Evolutionary conservation across 1,140 invertebrate genomes (phyloP), one percentile per base, ranked within the genome.

Genomic region (Zaprionus nigranus): DNA sequence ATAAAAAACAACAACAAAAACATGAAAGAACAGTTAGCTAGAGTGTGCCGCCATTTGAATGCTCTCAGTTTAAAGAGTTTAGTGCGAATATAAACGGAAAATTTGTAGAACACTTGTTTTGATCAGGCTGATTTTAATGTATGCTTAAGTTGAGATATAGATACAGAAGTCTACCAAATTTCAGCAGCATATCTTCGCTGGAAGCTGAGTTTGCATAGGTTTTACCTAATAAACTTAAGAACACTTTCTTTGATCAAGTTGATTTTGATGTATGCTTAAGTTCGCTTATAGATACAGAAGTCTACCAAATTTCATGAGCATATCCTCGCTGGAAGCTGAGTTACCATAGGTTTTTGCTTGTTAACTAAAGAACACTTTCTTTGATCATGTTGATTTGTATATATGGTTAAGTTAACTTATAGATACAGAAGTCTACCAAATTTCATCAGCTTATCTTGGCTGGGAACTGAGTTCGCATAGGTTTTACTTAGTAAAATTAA

Each of bases 1-100:
- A 46, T 46, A 46, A 46, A 46, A 17, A 46, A 17, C 5, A 60
- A 38, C 24, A 61, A 67, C 30, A 36, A 63, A 54, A 58, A 58
- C 53, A 38, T 17, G 46, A 30, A 38, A 66, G 20, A 60, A 59
- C 24, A 61, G 59, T 61, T 61, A 61, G 40, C 15, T 43, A 15
- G 13, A 51, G 60, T 34, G 17, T 22, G 28, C 22, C 46, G 60
- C 9, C n/a, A 22, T 34, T 62, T 49, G 26, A 60, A 56, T 56
- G 53, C 53, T 17, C 53, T 56, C n/a, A 24, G 40, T 3, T 17
- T 46, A 6, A 51, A 51, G 46, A 51, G 46, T 24, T 51, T 13
- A 24, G 46, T 24, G 46, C 22, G 12, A 22, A 51, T 17, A 34
- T 34, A 11, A 46, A 46, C 2, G 40, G 6, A 9, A 7, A 11